Conservation (phyloP, 2,888 invertebrate species). For the Geophilus truncorum region DNA sequence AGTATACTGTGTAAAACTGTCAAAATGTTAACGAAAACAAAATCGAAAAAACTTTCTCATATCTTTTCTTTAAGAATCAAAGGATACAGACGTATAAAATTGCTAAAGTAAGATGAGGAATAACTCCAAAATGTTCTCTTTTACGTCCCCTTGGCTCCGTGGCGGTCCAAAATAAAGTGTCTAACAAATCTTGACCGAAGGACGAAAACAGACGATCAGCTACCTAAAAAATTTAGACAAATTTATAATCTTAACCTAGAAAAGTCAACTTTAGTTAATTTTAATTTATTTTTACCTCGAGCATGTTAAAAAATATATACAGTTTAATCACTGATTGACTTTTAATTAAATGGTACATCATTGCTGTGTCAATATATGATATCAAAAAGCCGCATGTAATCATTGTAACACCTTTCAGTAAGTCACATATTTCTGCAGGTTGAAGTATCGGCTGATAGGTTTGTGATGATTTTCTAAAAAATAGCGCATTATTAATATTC, state of each 20-base stretch:
- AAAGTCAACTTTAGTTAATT: no score
- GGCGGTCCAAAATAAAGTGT: slow-evolving; percentile 97
- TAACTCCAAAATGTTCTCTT: slow-evolving; percentile 74
- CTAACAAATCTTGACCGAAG: slow-evolving; percentile 96
- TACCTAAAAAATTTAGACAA: slow-evolving; percentile 52
- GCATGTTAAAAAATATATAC: slow-evolving; percentile 99
- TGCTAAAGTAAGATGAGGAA: slow-evolving; percentile 87
- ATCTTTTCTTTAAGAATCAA: slow-evolving; percentile 47
- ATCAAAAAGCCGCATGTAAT: slow-evolving; percentile 74
- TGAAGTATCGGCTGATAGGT: slow-evolving; percentile 59
- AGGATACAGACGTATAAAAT: slow-evolving; percentile 92
- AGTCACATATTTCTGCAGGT: slow-evolving; percentile 91
- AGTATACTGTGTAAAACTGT: slow-evolving; percentile 74
- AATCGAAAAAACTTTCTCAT: background rate
- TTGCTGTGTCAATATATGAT: slow-evolving; percentile 92
- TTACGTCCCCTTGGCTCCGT: slow-evolving; percentile 84
- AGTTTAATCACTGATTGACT: slow-evolving; percentile 98
- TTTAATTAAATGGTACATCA: slow-evolving; percentile 83
- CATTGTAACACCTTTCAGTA: slow-evolving; percentile 86
- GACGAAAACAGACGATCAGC: slow-evolving; percentile 93
- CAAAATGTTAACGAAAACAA: background rate
- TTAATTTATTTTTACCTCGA: no score
- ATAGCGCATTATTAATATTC: no score
- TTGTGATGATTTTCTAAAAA: background rate
- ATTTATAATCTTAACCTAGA: no score